Percentiles rank a stretch among this genome's conserved stretches.
Conservation (phyloP, 2,113 vertebrate genomes). For the Diadophis punctatus region DNA sequence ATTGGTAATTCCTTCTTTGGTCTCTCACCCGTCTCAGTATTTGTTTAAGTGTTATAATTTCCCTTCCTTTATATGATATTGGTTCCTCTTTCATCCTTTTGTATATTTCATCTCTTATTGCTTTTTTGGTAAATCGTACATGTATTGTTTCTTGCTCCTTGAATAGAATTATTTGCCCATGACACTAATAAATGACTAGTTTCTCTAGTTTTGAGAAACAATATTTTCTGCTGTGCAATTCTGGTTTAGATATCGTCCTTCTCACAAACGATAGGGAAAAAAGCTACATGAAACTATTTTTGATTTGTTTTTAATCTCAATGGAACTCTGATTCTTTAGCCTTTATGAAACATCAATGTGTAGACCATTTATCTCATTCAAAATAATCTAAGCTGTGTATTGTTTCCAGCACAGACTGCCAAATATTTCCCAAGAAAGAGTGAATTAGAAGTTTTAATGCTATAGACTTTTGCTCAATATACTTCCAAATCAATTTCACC, state of each 20-base stretch:
- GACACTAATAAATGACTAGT: slow-evolving; percentile 50
- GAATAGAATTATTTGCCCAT: slow-evolving; percentile 28
- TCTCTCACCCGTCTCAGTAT: too few relatives aligned
- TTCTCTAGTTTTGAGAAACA: slow-evolving; percentile 26
- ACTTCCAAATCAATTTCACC: slow-evolving; percentile 12
- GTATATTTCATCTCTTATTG: too few relatives aligned
- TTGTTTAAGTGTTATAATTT: too few relatives aligned
- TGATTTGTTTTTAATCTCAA: slow-evolving; percentile 41
- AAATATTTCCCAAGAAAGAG: slow-evolving; percentile 15
- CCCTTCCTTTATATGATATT: too few relatives aligned
- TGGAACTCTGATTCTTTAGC: slow-evolving; percentile 5
- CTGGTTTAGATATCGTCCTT: slow-evolving; percentile 18
- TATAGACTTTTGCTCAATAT: slow-evolving; percentile 18
- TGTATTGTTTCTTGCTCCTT: slow-evolving; percentile 20
- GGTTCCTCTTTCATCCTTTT: too few relatives aligned
- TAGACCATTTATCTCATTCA: slow-evolving; percentile 10
- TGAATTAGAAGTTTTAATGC: neutral
- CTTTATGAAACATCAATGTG: slow-evolving; percentile 30
- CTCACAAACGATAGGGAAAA: slow-evolving; percentile 32
- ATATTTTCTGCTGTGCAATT: slow-evolving; percentile 9
- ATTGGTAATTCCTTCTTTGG: too few relatives aligned
- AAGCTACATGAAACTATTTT: slow-evolving; percentile 34
- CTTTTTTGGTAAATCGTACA: too few relatives aligned
- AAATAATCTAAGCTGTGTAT: slow-evolving; percentile 20
- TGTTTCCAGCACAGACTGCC: slow-evolving; percentile 23